Conservation (phyloP, 2,113 vertebrate species). For the Hydrochoerus hydrochaeris region DNA sequence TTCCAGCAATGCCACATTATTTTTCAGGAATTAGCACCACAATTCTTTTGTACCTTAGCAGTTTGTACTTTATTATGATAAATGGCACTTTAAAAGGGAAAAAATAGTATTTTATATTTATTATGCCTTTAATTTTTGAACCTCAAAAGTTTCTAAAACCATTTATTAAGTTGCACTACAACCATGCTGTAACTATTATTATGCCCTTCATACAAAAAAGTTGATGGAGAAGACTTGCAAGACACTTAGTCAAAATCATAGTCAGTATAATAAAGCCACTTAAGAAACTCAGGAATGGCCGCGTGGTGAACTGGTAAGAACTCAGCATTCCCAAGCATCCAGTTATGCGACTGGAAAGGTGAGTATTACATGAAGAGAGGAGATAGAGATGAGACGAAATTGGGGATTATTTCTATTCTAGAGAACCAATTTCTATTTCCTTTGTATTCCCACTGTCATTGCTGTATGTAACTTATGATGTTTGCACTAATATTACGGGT, state of each 20-base stretch:
- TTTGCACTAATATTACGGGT: neutral
- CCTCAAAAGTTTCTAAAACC: slow-evolving; percentile 52
- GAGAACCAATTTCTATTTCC: neutral
- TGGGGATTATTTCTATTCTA: neutral
- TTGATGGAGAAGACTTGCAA: slow-evolving; percentile 38
- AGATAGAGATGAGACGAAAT: neutral
- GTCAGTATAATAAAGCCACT: neutral
- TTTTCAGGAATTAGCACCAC: slow-evolving; percentile 29
- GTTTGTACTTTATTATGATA: slow-evolving; percentile 57
- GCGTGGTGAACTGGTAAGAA: neutral
- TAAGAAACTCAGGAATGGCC: slow-evolving; percentile 14
- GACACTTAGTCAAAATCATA: neutral
- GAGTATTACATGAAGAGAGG: neutral
- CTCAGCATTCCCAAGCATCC: neutral
- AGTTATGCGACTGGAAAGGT: neutral
- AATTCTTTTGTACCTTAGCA: neutral
- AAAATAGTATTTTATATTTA: slow-evolving; percentile 54
- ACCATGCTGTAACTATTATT: slow-evolving; percentile 41
- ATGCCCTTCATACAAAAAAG: slow-evolving; percentile 43
- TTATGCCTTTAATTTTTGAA: slow-evolving; percentile 59
- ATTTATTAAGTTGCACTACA: slow-evolving; percentile 56
- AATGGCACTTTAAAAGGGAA: slow-evolving; percentile 41
- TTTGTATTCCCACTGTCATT: neutral
- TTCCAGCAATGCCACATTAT: neutral
- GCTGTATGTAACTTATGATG: neutral